Conservation (phyloP, 2,888 invertebrate genomes). For the Noctua fimbriata region DNA sequence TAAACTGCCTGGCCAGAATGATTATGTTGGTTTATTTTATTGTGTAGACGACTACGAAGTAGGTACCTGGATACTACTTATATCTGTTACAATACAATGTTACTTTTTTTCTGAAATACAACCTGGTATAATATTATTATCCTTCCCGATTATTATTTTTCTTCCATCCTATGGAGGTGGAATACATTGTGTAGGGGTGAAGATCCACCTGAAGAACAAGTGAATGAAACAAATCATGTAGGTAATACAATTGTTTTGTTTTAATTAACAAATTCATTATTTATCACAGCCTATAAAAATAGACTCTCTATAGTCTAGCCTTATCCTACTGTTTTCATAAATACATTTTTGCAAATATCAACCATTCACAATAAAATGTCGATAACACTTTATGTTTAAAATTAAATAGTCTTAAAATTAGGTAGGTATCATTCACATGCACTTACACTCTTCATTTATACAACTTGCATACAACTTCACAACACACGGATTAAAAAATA, state of each 20-base stretch:
- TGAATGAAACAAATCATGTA: conserved; percentile 35
- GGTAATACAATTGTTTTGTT: conserved; percentile 33
- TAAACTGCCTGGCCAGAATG: too few relatives aligned
- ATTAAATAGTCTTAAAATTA: conserved; percentile 55
- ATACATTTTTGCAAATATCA: conserved; percentile 48
- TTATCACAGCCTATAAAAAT: conserved; percentile 83
- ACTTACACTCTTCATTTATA: conserved; percentile 42
- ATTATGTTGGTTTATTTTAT: background rate
- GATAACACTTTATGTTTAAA: conserved; percentile 36
- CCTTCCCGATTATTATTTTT: background rate
- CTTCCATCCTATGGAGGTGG: background rate
- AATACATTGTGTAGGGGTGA: background rate
- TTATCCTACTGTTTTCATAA: conserved; percentile 42
- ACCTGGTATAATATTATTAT: background rate
- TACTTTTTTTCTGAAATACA: background rate
- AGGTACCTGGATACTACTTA: background rate
- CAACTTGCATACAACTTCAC: conserved; percentile 30
- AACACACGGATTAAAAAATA: conserved; percentile 52
- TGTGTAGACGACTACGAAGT: background rate
- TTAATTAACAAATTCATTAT: conserved; percentile 62
- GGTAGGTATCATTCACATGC: conserved; percentile 41
- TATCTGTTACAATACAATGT: background rate
- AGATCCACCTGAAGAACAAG: background rate
- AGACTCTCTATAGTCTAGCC: conserved; percentile 67
- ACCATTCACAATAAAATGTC: conserved; percentile 29